These are phyloP conservation scores for Microplitis demolitor DNA, from an alignment of 1,140 invertebrate genomes.

Conservation along the genomic window DNA sequence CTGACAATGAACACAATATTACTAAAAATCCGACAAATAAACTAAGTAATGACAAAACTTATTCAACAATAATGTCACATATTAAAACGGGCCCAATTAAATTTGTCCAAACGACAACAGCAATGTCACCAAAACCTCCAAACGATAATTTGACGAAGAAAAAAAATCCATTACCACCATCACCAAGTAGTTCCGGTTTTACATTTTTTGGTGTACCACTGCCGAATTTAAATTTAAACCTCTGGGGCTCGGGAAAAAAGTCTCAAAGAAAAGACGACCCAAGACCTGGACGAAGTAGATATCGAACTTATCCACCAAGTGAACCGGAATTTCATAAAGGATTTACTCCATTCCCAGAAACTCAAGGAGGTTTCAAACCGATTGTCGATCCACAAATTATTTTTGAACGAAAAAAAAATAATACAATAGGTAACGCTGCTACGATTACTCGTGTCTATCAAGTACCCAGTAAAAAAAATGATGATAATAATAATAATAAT, in stretches of 20 bases:
- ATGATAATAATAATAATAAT: neutral
- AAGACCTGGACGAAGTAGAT: constrained; percentile 46
- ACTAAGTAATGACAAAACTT: neutral
- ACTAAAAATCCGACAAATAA: constrained; percentile 41
- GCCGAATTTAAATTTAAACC: constrained; percentile 72
- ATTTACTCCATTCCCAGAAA: constrained; percentile 73
- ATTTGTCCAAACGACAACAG: constrained; percentile 15
- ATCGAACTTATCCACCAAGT: constrained; percentile 57
- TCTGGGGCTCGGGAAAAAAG: constrained; percentile 65
- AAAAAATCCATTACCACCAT: constrained; percentile 46
- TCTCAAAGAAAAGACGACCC: constrained; percentile 58
- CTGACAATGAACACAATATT: constrained; percentile 71
- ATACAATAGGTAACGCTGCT: constrained; percentile 2
- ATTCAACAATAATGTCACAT: neutral
- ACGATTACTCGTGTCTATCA: constrained; percentile 22
- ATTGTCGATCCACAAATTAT: constrained; percentile 64
- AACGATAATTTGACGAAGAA: constrained; percentile 16
- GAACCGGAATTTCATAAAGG: constrained; percentile 73
- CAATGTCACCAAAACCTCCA: neutral
- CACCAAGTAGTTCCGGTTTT: constrained; percentile 66
- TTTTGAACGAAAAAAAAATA: constrained; percentile 20
- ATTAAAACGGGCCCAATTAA: constrained; percentile 32
- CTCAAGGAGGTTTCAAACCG: constrained; percentile 72
- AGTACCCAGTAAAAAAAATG: neutral
- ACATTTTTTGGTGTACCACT: constrained; percentile 85